A percentile compares a stretch with the other conserved stretches of the same genome.
These are phyloP conservation scores for Antechinus flavipes DNA, from an alignment of 2,113 vertebrate species.

Conservation along the genomic window DNA sequence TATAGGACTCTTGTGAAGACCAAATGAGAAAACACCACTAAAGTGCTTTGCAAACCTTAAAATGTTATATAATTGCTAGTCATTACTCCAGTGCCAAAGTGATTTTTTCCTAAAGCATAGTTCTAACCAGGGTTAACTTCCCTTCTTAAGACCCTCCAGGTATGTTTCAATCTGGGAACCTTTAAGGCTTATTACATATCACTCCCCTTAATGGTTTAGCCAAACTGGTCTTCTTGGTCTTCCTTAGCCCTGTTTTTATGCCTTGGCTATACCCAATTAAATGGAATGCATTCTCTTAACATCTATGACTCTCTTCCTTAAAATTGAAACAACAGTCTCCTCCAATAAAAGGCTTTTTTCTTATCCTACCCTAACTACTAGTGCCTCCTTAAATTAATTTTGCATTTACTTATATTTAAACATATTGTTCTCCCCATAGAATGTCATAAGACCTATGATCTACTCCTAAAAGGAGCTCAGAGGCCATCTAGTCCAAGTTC, in stretches of 20 bases:
- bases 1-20: background rate
- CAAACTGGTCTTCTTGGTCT: background rate
- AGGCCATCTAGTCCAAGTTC: no score
- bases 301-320: background rate
- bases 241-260: background rate
- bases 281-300: accelerated
- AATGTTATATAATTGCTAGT: background rate
- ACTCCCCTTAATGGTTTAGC: no score
- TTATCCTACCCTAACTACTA: no score
- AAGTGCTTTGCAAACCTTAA: background rate
- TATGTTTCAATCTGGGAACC: background rate
- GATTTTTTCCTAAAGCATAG: background rate
- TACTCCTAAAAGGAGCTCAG: no score
- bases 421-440: background rate
- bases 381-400: no score
- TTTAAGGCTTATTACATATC: background rate
- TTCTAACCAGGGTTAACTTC: background rate
- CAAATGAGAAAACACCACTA: background rate
- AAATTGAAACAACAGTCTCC: no score
- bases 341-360: no score
- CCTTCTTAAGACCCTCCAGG: background rate
- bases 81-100: background rate
- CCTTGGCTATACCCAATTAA: background rate
- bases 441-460: no score
- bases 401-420: no score